Percentiles rank a stretch among this genome's conserved stretches.
phyloP scores from a whole-genome alignment of 2,797 vertebrate species.

The Bradypodion pumilum region DNA sequence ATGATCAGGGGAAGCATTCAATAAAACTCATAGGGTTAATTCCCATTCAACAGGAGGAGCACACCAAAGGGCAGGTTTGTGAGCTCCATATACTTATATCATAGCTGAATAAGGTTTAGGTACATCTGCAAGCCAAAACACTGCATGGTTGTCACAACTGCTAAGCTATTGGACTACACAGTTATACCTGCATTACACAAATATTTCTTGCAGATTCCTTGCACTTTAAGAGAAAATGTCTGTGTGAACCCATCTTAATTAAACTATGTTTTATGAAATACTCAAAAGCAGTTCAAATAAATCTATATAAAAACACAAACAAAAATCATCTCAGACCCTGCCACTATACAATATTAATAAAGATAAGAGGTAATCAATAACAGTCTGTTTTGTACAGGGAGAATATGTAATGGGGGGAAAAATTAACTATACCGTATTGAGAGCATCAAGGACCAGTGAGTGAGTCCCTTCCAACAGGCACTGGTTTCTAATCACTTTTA shows the following conservation, averaged over 20 bases:
- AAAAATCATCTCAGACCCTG: not conserved
- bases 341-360: too few species aligned
- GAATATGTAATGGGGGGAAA: not conserved
- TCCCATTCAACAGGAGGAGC: too few species aligned
- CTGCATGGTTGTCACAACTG: not conserved
- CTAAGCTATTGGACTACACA: not conserved
- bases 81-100: too few species aligned
- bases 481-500: conserved; percentile 88
- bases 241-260: not conserved
- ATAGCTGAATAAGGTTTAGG: not conserved
- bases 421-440: conserved; percentile 85
- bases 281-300: not conserved
- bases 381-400: too few species aligned
- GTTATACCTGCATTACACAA: too few species aligned
- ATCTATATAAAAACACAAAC: not conserved
- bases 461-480: conserved; percentile 89
- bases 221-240: not conserved
- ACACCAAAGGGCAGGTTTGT: too few species aligned
- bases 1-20: too few species aligned
- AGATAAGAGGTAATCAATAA: not conserved
- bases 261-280: not conserved
- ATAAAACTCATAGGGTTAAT: too few species aligned
- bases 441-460: conserved; percentile 83
- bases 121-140: not conserved
- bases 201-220: not conserved